phyloP scores from a whole-genome alignment of 2,113 vertebrate species.

The Passer montanus region DNA sequence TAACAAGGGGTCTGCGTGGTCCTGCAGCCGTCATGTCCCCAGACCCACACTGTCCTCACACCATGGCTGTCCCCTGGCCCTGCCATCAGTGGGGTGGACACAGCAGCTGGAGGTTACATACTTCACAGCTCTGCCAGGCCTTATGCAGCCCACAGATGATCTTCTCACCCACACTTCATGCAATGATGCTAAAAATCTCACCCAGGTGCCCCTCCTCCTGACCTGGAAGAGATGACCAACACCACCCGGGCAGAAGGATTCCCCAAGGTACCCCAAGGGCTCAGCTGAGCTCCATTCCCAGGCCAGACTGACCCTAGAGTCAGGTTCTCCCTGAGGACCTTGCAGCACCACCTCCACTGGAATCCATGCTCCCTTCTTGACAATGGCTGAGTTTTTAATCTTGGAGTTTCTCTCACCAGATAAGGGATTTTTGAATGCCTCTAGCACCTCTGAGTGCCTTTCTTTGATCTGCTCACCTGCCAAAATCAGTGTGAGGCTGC shows the following conservation, averaged over 20 bases:
- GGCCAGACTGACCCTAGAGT: neutral
- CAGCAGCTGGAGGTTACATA: neutral
- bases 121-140: neutral
- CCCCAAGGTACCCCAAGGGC: neutral
- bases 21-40: neutral
- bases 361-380: neutral
- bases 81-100: accelerated
- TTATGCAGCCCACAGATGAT: neutral
- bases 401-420: accelerated
- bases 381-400: neutral
- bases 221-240: neutral
- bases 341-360: neutral
- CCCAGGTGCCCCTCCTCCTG: neutral
- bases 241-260: accelerated
- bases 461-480: slow-evolving; percentile 18
- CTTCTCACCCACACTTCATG: no score
- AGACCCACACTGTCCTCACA: accelerated
- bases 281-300: accelerated
- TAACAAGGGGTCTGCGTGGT: accelerated
- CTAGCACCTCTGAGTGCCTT: neutral
- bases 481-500: neutral
- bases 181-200: neutral
- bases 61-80: neutral
- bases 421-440: neutral
- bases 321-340: neutral